These are phyloP conservation scores for Corvus cornix DNA, from an alignment of 2,113 vertebrate genomes.

Conservation along the genomic window DNA sequence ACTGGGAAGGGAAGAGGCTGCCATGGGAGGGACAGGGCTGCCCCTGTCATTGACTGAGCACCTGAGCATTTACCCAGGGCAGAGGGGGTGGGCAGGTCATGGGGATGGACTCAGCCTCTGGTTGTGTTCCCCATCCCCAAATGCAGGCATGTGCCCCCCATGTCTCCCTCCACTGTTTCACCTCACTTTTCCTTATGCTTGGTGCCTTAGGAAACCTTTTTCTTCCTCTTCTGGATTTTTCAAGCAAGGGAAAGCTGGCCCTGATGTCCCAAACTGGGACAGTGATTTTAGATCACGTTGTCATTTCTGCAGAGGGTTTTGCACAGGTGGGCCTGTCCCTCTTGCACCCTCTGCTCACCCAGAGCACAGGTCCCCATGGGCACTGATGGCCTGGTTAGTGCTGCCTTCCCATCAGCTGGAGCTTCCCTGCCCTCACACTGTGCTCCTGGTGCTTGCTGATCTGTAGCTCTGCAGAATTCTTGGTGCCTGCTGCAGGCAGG, in stretches of 20 bases:
- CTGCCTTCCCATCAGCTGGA: background rate
- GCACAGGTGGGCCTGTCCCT: background rate
- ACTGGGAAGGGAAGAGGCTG: background rate
- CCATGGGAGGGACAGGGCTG: background rate
- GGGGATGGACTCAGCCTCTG: background rate
- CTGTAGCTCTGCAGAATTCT: background rate
- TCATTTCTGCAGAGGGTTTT: background rate
- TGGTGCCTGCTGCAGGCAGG: background rate
- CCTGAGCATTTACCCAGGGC: background rate
- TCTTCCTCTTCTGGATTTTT: background rate
- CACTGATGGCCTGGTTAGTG: accelerated
- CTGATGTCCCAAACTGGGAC: too few relatives aligned
- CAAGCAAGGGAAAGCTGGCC: background rate
- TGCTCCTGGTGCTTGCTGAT: background rate
- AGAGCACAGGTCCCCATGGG: accelerated
- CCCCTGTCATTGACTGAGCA: background rate
- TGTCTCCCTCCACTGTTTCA: background rate
- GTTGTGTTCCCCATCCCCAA: background rate
- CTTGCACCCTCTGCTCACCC: background rate
- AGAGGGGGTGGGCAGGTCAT: background rate
- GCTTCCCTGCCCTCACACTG: background rate
- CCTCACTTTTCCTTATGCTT: background rate
- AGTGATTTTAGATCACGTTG: background rate
- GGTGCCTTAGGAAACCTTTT: background rate
- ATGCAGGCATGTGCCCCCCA: too few relatives aligned